Evolutionary conservation across 2,797 vertebrate species (phyloP), one percentile per base, ranked within the genome.

Genomic region (Hypotaenidia okinawae): DNA sequence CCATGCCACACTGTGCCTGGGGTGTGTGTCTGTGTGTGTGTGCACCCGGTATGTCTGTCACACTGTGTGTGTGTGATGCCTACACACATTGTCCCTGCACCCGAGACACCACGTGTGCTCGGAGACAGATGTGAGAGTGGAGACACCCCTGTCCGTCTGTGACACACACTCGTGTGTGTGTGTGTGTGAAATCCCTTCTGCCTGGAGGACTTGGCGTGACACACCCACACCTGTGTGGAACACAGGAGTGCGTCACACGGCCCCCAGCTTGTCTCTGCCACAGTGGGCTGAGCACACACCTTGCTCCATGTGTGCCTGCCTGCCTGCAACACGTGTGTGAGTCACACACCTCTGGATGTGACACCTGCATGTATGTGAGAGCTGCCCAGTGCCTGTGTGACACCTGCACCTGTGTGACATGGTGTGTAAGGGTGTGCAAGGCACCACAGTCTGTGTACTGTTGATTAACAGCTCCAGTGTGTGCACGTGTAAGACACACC

Each of bases 21-120:
- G 37, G 37, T 45, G 43, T 45, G 39, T 39, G 39, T n/a, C n/a
- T 39, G 39, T 39, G 39, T 39, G 39, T 15, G 43, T 19, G 43
- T 5, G 5, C 43, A 9, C 43, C 43, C 18, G 19, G 43, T 19
- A 45, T 45, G 43, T 19, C 43, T 8, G 18, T 45, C 18, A 19
- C 43, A 45, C 43, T 18, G 43, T 45, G 43, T 45, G 43, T 45
- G 43, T 39, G 12, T 28, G 12, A 52, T 35, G 17, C 28, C 37
- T 1, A 0, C 8, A 1, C 1, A 11, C 43, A 0, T 19, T 41
- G n/a, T 8, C 16, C 37, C 19, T 10, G 45, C n/a, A 30, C 21
- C 35, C 11, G 37, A 49, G 52, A 47, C 45, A 17, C 18, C 5
- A 5, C 14, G 35, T 13, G 9, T 27, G 43, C 43, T 45, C 43